Evolutionary conservation across 2,888 invertebrate species (phyloP), one percentile per base, ranked within the genome.

Genomic region (Salticus scenicus): DNA sequence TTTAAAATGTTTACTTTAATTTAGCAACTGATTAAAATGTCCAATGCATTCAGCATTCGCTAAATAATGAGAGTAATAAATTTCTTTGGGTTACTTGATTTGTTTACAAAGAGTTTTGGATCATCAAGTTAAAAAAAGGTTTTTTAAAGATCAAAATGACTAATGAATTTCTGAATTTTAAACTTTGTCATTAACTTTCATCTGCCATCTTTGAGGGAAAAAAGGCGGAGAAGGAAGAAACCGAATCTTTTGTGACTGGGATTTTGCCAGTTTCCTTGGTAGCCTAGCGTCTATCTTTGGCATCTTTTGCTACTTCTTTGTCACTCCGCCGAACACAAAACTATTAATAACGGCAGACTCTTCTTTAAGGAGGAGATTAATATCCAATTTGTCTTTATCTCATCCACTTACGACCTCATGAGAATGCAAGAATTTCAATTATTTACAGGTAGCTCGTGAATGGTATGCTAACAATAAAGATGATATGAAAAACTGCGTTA

Each of bases 381-480:
- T 83, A 83, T 83, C 82, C 82, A 76, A 83, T 83, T 83, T 83
- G 82, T 83, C 82, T 83, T 83, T 76, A 83, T 83, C 82, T 83
- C 76, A 76, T 83, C 82, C 82, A 76, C 76, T 83, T 72, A 57
- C 82, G 76, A 76, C 82, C 76, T 76, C 71, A 76, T 63, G 66
- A 76, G 71, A 66, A 76, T 64, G 28, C 63, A 71, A 66, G 66
- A 70, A 83, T 76, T 76, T 83, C 76, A 83, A 31, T 76, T 76
- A 83, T 83, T 83, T 76, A 66, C 66, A 83, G 72, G 31, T 64
- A 8, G 74, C 69, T 74, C 69, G 69, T 69, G 41, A 37, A 66
- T 74, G 69, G n/a, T 17, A 37, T 37, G 37, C 12, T 37, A 8
- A n/a, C 37, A 8, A 8, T 8, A 37, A 37, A 37, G 12, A 37